phyloP scores from a whole-genome alignment of 2,113 vertebrate species.

The Elaphurus davidianus region DNA sequence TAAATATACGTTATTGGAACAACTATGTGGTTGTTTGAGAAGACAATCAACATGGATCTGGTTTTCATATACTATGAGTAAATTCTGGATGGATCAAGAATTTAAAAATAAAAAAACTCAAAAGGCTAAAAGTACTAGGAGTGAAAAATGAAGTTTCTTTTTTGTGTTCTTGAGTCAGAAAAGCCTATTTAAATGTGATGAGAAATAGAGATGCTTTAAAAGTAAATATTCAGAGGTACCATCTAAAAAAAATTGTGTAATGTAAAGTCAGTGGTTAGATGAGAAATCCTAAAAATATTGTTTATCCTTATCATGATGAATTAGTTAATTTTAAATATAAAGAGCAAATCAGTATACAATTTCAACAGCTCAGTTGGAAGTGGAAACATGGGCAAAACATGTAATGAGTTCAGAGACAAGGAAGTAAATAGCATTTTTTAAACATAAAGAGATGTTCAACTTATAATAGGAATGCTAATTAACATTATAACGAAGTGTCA shows the following conservation, averaged over 20 bases:
- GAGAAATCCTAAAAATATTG: constrained; percentile 8
- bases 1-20: background rate
- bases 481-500: background rate
- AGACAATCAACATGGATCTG: background rate
- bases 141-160: background rate
- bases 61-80: background rate
- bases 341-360: background rate
- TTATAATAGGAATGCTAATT: background rate
- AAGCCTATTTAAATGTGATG: constrained; percentile 10
- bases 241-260: background rate
- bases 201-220: background rate
- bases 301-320: background rate
- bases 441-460: background rate
- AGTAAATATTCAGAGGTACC: background rate
- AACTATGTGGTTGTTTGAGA: constrained; percentile 3
- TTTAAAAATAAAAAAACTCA: background rate
- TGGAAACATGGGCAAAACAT: background rate
- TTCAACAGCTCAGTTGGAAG: background rate
- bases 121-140: background rate
- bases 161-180: background rate
- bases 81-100: background rate
- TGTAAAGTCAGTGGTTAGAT: constrained; percentile 22
- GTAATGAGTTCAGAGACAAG: background rate
- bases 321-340: constrained; percentile 21
- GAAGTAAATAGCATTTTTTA: constrained; percentile 4